Conservation (phyloP, 2,797 vertebrate genomes). For the Pseudopleuronectes americanus region DNA sequence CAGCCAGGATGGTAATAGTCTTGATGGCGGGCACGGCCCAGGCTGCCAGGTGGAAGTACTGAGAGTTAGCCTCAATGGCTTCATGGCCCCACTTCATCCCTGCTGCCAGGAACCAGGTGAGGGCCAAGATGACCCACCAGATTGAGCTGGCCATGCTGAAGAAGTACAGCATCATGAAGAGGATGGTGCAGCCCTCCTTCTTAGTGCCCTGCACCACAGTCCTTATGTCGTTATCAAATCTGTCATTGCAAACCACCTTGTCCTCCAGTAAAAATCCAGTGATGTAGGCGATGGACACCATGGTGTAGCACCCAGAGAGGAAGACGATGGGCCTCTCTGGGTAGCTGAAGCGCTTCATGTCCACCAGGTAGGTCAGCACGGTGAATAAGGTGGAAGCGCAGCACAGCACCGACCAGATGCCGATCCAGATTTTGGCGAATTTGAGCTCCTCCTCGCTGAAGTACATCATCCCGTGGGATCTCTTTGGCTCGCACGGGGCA, state of each 20-base stretch:
- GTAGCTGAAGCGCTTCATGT: constrained; percentile 97
- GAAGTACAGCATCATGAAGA: constrained; percentile 99
- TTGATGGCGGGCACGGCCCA: constrained; percentile 97
- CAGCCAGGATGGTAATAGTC: constrained; percentile 93
- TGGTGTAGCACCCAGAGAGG: constrained; percentile 95
- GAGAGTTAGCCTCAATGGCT: constrained; percentile 97
- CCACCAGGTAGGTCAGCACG: constrained; percentile 95
- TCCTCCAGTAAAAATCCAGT: constrained; percentile 94
- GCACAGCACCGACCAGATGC: constrained; percentile 94
- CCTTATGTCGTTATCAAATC: constrained; percentile 91
- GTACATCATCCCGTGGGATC: constrained; percentile 93
- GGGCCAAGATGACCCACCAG: constrained; percentile 96
- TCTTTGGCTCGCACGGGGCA: constrained; percentile 90
- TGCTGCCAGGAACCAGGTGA: constrained; percentile 96
- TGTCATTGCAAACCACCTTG: constrained; percentile 92
- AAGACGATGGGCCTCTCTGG: constrained; percentile 96
- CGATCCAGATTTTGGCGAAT: constrained; percentile 94
- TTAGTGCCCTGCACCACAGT: constrained; percentile 97
- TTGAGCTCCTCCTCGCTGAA: constrained; percentile 92
- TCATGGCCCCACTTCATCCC: constrained; percentile 99
- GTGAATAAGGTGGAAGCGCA: constrained; percentile 96
- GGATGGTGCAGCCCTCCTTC: constrained; percentile 96
- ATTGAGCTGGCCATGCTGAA: constrained; percentile 98
- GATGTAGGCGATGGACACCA: constrained; percentile 94
- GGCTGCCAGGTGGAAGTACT: constrained; percentile 95